Base-by-base conservation (phyloP, 1,140 invertebrate species). In the Rhopalosiphum maidis region DNA sequence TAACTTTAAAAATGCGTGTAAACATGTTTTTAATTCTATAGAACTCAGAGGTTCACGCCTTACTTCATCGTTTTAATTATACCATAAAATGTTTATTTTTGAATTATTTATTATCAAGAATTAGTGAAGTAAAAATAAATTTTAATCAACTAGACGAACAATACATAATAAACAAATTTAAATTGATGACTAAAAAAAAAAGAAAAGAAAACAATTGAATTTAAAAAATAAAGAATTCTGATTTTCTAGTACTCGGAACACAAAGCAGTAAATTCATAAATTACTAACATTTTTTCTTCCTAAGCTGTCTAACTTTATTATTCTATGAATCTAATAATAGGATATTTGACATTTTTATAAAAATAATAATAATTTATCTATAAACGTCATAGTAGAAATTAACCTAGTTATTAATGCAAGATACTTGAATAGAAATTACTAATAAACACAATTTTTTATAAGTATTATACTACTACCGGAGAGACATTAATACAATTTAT, bases 321-420 rank as follows among this genome's bases (percentile, higher is more conserved):
- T 68, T 68, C 15, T 68, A 68, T 18, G 30, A 68, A 68, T n/a
- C 30, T 68, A 68, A 68, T 68, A 68, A 68, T n/a, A n/a, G 60
- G 15, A 68, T 2, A n/a, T 46, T 51, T 51, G 1, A 1, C 15
- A 51, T 68, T n/a, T 68, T 68, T 68, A 68, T 68, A n/a, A 68
- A 68, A 68, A 68, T n/a, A 68, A 68, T 68, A n/a, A 68, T 68
- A 68, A 68, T n/a, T 68, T 68, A 68, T 68, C n/a, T n/a, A 68
- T 68, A n/a, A 68, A n/a, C 15, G 30, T 5, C n/a, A 15, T 68
- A 18, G n/a, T n/a, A n/a, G 4, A 18, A n/a, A 68, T 68, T 68
- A 68, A n/a, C 30, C 25, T 60, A 60, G 55, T 60, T 60, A 68
- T 68, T 11, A 68, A n/a, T n/a, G 15, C 30, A 68, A 68, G 30